Percentiles rank a stretch among this genome's conserved stretches.
Conservation (phyloP, 2,888 invertebrate species). For the Calephelis perditalis region DNA sequence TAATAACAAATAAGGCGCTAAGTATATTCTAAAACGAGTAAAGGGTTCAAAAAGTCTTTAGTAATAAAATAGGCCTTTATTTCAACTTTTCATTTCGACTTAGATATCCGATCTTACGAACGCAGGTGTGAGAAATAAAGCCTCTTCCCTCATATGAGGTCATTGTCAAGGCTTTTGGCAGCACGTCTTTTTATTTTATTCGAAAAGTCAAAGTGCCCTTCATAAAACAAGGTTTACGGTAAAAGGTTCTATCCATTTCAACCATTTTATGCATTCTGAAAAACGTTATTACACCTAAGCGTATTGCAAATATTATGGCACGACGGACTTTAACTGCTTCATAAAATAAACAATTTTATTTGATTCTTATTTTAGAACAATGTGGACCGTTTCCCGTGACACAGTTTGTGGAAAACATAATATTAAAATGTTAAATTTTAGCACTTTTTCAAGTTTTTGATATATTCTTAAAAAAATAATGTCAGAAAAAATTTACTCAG, state of each 20-base stretch:
- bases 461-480: no score
- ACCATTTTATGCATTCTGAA: slow-evolving; percentile 5
- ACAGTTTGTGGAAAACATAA: no score
- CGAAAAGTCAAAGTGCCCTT: slow-evolving; percentile 20
- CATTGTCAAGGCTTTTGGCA: slow-evolving; percentile 4
- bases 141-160: background rate
- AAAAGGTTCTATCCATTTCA: slow-evolving; percentile 26
- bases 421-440: no score
- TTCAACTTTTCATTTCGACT: background rate
- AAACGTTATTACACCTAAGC: slow-evolving; percentile 2
- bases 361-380: slow-evolving; percentile 1
- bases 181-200: slow-evolving; percentile 22
- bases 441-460: no score
- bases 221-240: slow-evolving; percentile 29
- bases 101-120: background rate
- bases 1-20: no score
- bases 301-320: slow-evolving; percentile 5
- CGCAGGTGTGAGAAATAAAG: slow-evolving; percentile 5
- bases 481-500: no score
- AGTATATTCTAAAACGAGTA: no score
- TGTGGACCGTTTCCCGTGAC: no score
- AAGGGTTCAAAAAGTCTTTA: background rate
- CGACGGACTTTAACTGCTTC: background rate
- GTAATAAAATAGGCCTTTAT: background rate
- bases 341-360: slow-evolving; percentile 11